Conservation (phyloP, 2,888 invertebrate species). For the Cheilosia impressa region DNA sequence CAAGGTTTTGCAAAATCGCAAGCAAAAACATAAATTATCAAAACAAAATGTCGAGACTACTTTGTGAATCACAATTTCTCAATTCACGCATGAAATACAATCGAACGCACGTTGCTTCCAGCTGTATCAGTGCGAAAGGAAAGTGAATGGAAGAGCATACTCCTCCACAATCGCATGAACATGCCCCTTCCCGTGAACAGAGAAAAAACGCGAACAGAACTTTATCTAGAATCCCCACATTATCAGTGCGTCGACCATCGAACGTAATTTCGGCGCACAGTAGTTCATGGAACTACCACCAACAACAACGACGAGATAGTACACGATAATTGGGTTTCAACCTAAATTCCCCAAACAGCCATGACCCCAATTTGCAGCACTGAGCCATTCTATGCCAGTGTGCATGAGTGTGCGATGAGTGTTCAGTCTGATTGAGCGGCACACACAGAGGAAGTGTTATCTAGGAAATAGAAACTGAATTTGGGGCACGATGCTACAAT, state of each 20-base stretch:
- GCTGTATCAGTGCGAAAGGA: not conserved
- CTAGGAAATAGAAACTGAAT: constrained; percentile 63
- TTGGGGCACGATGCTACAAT: constrained; percentile 48
- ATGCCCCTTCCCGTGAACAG: too few species aligned
- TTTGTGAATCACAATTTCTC: constrained; percentile 25
- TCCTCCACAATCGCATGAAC: not conserved
- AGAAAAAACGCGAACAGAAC: not conserved
- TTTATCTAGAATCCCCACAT: constrained; percentile 38
- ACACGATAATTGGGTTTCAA: constrained; percentile 59
- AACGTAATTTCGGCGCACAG: constrained; percentile 34
- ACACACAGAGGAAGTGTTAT: constrained; percentile 59
- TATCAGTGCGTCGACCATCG: constrained; percentile 44
- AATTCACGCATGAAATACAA: not conserved
- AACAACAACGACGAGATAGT: constrained; percentile 22
- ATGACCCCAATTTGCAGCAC: constrained; percentile 63
- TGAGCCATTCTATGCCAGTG: not conserved
- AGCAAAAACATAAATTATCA: not conserved
- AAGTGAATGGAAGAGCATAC: constrained; percentile 10
- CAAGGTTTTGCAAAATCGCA: constrained; percentile 25
- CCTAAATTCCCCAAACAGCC: constrained; percentile 61
- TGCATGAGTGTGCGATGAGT: constrained; percentile 20
- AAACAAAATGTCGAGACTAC: constrained; percentile 31
- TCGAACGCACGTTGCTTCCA: not conserved
- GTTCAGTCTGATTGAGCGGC: constrained; percentile 28
- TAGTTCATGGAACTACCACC: constrained; percentile 38